Base-by-base conservation (phyloP, 2,888 invertebrate species). In the Graphium colonna region DNA sequence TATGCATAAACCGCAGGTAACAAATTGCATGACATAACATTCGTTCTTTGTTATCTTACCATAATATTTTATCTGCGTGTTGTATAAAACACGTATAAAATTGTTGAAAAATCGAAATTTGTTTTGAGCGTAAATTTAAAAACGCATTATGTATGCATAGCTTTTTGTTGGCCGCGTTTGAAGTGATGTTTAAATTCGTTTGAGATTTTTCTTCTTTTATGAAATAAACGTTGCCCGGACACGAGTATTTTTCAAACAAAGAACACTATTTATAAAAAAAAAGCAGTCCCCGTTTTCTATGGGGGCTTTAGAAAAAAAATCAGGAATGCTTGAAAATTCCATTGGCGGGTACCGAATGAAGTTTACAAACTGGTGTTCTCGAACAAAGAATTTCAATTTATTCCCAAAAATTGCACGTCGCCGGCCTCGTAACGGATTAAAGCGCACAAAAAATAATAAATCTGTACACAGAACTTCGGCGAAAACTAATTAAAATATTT, bases 91-190 rank as follows among this genome's bases (percentile, higher is more conserved):
- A 47, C 42, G 16, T 7, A 57, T 49, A 48, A 52, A 38, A 55
- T 42, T 46, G 45, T 50, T 55, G 52, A 41, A 51, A 51, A 46
- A 36, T 46, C 55, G 47, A 55, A 52, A 45, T 58, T 55, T 58
- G 52, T 38, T 44, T 55, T 52, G 46, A 40, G 31, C 31, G 47
- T 52, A 9, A 41, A 48, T 52, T 48, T 52, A 47, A 43, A 47
- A 55, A 45, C 21, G 13, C 36, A 33, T 44, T 38, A 43, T 26
- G 21, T 36, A 47, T 47, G 44, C 28, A 33, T 44, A 21, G 17
- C 31, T 13, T 21, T 26, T 36, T 21, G 21, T 21, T 21, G 2
- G 5, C 2, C 21, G 21, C 21, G 2, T 21, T 21, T 21, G 21
- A 21, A 21, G 21, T 21, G 21, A 21, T 21, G 21, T 21, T 21